Base-by-base conservation (phyloP, 2,888 invertebrate genomes). In the Abrostola tripartita region DNA sequence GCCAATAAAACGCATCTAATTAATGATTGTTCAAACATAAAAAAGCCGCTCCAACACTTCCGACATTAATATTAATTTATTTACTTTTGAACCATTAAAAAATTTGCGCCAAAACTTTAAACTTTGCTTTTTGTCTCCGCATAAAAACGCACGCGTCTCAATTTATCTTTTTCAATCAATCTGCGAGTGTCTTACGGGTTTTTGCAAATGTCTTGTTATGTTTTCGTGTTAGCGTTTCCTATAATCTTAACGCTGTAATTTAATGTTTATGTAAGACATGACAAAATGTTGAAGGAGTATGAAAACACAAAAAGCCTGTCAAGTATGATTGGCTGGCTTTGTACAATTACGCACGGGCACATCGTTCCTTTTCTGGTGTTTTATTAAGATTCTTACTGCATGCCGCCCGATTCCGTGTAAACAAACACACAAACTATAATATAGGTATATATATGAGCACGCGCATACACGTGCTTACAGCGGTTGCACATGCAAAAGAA, bases 1-100 rank as follows among this genome's bases (percentile, higher is more conserved):
- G 84, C 89, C 88, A 90, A 91, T 91, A 90, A 90, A 85, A 88
- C 83, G 83, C 88, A 86, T 90, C 90, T 92, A 92, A 92, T 91
- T 92, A 90, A 91, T 91, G 88, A 91, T 91, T 90, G 86, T 91
- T 89, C 86, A 90, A 89, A 88, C 82, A 79, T 79, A 78, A 89
- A 88, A 91, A 90, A 88, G 83, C 83, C 85, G 83, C 82, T 71
- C 74, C 77, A 73, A 85, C 83, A 81, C 87, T 92, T 92, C 92
- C 90, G 90, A 90, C 89, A 90, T 83, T 80, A 80, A 80, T 85
- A 88, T n/a, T n/a, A n/a, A n/a, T 87, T 90, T 89, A 89, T 88
- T 85, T 86, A 88, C 78, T 75, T 85, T 87, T 84, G 83, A 87
- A 82, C 84, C 82, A 73, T 86, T 81, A 85, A 85, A 84, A 84